Base-by-base conservation (phyloP, 1,140 invertebrate species). In the Drosophila lacertosa region DNA sequence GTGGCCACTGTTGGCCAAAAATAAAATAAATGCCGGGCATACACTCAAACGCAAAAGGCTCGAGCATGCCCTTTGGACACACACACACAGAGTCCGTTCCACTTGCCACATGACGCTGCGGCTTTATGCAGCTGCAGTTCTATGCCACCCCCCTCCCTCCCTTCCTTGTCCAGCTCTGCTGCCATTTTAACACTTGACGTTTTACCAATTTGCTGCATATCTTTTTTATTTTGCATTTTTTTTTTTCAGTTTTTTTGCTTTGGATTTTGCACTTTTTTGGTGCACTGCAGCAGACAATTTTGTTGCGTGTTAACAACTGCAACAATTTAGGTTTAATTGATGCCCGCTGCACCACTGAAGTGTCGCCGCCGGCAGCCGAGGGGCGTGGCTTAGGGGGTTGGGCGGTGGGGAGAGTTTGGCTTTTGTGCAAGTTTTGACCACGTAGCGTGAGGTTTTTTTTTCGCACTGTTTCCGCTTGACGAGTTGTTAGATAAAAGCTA, bases 301-400 rank as follows among this genome's bases (percentile, higher is more conserved):
- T 88, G 82, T 88, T 88, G 82, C 82, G 77, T 88, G 82, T 88
- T 88, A 88, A 88, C 82, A 88, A 86, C 82, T 88, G 82, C 82
- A 88, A 88, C 82, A 88, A 88, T 86, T 86, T 86, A 88, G 82
- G 82, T 86, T 86, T 86, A 88, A 88, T 88, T 88, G 82, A 88
- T 88, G 82, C 77, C 65, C 75, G 80, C 80, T 67, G 69, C 73
- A 67, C 66, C 69, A 77, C 64, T 81, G 68, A 84, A 84, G 81
- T 88, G 77, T 70, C 58, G 81, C 69, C 69, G 26, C 63, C 33
- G 54, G 69, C 66, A 48, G 48, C 57, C 22, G 32, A 13, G 15
- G 32, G 33, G 16, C 4, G n/a, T 11, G 7, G 11, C 15, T 13
- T 11, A 16, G 16, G 4, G 20, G 13, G 4, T n/a, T 3, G 26